Percentiles rank a stretch among this genome's conserved stretches.
These are phyloP conservation scores for Ictalurus furcatus DNA, from an alignment of 2,113 vertebrate genomes.

Conservation along the genomic window DNA sequence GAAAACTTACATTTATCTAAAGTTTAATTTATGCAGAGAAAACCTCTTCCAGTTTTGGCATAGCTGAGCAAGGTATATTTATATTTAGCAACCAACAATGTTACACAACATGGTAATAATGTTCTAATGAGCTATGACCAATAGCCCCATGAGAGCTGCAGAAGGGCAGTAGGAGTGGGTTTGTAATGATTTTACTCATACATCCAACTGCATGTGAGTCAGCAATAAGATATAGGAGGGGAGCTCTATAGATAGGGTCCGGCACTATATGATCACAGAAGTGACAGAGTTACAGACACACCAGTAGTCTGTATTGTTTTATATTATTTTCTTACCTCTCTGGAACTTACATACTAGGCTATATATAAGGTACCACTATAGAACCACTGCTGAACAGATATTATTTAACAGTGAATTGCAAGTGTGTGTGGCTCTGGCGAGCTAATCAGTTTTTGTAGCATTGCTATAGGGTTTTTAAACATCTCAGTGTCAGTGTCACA, in stretches of 20 bases:
- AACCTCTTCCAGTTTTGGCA: not conserved
- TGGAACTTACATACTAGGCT: not conserved
- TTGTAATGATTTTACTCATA: slow-evolving; percentile 15
- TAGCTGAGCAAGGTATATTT: not conserved
- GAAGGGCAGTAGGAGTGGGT: slow-evolving; percentile 2
- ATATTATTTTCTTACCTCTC: not conserved
- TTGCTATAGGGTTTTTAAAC: not conserved
- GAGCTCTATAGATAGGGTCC: not conserved
- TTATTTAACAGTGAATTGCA: not conserved
- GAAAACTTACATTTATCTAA: not conserved
- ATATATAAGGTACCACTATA: no score
- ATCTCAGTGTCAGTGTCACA: not conserved
- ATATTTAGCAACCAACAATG: slow-evolving; percentile 16
- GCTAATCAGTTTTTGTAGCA: not conserved
- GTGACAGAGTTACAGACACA: not conserved
- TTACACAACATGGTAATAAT: slow-evolving; percentile 31
- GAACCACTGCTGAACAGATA: not conserved
- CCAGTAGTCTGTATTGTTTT: not conserved
- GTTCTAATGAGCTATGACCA: slow-evolving; percentile 25
- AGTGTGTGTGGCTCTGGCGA: not conserved
- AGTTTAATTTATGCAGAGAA: not conserved
- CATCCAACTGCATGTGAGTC: slow-evolving; percentile 21
- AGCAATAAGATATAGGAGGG: not conserved
- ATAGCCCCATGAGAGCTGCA: not conserved
- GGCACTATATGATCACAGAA: not conserved